These are phyloP conservation scores for Euthynnus affinis DNA, from an alignment of 2,797 vertebrate genomes.

Conservation along the genomic window DNA sequence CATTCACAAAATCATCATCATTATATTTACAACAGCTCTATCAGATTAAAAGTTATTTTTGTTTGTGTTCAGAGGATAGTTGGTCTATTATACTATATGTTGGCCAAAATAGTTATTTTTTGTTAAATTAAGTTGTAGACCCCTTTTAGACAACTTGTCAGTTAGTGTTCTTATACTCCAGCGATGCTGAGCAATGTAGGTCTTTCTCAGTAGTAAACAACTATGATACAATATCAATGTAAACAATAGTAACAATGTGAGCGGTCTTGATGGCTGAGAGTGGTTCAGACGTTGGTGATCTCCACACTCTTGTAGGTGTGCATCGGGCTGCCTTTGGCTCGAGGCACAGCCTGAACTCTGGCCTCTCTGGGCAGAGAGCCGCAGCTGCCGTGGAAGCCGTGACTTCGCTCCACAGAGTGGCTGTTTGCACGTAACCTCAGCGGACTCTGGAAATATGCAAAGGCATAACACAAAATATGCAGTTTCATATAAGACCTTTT, in stretches of 20 bases:
- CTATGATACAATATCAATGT: constrained; percentile 40
- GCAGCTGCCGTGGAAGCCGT: constrained; percentile 80
- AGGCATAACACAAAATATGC: constrained; percentile 4
- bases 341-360: constrained; percentile 77
- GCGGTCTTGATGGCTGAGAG: constrained; percentile 7
- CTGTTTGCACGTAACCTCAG: constrained; percentile 80
- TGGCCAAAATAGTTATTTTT: neutral
- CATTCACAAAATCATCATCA: neutral
- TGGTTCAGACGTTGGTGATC: constrained; percentile 84
- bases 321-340: constrained; percentile 83
- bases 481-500: constrained; percentile 1
- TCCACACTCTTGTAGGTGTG: constrained; percentile 84
- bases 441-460: constrained; percentile 63
- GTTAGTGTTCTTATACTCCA: constrained; percentile 8
- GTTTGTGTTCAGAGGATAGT: constrained; percentile 12
- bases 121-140: neutral
- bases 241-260: constrained; percentile 54
- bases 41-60: constrained; percentile 6
- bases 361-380: constrained; percentile 83
- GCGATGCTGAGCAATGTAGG: neutral
- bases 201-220: constrained; percentile 62
- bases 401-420: constrained; percentile 75
- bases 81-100: neutral
- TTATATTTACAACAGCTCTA: constrained; percentile 15
- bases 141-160: constrained; percentile 4